Evolutionary conservation across 2,888 invertebrate species (phyloP).

Genomic region (Thymelicus acteon): DNA sequence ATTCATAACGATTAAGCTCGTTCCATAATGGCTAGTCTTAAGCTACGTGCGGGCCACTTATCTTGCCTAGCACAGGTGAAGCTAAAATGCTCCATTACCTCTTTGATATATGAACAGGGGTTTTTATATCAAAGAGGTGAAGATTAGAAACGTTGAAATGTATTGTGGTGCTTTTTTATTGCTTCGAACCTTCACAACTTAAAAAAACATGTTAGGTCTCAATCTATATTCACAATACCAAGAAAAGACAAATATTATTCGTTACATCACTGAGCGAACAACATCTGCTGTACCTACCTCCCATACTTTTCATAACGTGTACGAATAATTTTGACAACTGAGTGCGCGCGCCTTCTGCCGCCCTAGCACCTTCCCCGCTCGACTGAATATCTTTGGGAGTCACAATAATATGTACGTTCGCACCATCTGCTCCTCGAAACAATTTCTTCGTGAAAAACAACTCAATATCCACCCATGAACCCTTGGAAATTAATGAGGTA

Average conservation of each 20-base stretch:
- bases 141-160: too few relatives aligned
- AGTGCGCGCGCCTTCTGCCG: constrained; percentile 49
- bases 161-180: too few relatives aligned
- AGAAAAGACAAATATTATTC: neutral
- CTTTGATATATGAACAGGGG: too few relatives aligned
- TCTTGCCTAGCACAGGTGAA: too few relatives aligned
- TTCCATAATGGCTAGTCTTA: too few relatives aligned
- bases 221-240: too few relatives aligned
- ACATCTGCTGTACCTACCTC: constrained; percentile 45
- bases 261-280: constrained; percentile 41
- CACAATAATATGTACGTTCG: constrained; percentile 40
- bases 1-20: too few relatives aligned
- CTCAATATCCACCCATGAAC: constrained; percentile 39
- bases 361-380: constrained; percentile 39
- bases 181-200: too few relatives aligned
- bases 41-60: too few relatives aligned
- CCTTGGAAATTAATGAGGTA: constrained; percentile 48
- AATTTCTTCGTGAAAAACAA: constrained; percentile 40
- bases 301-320: constrained; percentile 48
- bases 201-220: too few relatives aligned
- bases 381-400: constrained; percentile 27
- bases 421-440: constrained; percentile 47
- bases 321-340: constrained; percentile 56
- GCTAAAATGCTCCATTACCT: too few relatives aligned
- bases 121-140: too few relatives aligned